Evolutionary conservation across 2,888 invertebrate genomes (phyloP), one percentile per base, ranked within the genome.

Genomic region (Athrips mouffetella): DNA sequence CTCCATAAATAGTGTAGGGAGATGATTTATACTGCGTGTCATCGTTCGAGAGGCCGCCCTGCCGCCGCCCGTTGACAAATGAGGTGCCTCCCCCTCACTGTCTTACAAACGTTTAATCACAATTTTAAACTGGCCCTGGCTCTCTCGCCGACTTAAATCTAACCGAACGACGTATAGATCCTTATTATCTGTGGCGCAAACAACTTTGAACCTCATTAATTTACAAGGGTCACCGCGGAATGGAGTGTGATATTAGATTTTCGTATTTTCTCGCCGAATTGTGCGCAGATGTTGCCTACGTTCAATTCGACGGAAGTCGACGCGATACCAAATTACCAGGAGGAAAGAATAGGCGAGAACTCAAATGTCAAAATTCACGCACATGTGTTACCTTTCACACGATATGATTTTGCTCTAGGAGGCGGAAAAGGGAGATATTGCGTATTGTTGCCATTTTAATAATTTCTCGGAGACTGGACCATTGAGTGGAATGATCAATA

Each of bases 1-100:
- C 65, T 70, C 63, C 70, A 66, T 73, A 75, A 77, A 74, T 73
- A 76, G 70, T 73, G 68, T 61, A 65, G 57, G 59, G 48, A 49
- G 59, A 71, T 76, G 76, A 76, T 76, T 76, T 69, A 76, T 71
- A 62, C 56, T 57, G 48, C 49, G 48, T 60, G 60, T 56, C 65
- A 57, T 57, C 59, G 66, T 63, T 63, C 60, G 63, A 69, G 63
- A 60, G 62, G 59, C 61, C 55, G 63, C 54, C 18, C n/a, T n/a
- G n/a, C n/a, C n/a, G n/a, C n/a, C n/a, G n/a, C n/a, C n/a, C n/a
- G n/a, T 52, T 75, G 77, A 76, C 72, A 75, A 76, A 77, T 67
- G 73, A 73, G 71, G 54, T 51, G 15, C 57, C 55, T 62, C 20
- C 10, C 50, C 33, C 47, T 60, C 56, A 54, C 53, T 50, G 48